These are phyloP conservation scores for Drosophila leontia DNA, from an alignment of 1,140 invertebrate species.

Conservation along the genomic window DNA sequence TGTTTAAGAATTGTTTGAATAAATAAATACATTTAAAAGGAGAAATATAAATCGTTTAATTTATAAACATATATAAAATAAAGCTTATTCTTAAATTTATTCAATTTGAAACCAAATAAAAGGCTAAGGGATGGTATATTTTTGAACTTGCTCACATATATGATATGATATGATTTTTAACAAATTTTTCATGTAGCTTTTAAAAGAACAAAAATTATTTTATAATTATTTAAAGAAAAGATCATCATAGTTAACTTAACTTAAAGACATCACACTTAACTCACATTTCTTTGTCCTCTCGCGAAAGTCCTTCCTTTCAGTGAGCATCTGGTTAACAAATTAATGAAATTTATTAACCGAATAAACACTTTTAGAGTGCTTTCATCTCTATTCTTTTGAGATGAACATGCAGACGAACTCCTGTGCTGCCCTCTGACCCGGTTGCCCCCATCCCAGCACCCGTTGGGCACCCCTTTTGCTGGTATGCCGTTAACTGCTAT, in stretches of 20 bases:
- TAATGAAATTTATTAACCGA: constrained; percentile 36
- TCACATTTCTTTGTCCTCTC: not conserved
- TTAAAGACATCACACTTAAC: not conserved
- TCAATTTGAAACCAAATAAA: not conserved
- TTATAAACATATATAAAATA: not conserved
- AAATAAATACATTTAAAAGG: too few species aligned
- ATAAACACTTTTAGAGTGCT: constrained; percentile 16
- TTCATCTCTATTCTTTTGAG: constrained; percentile 4
- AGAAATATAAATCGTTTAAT: not conserved
- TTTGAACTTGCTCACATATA: rapidly evolving
- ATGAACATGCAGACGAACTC: constrained; percentile 7
- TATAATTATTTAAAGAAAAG: too few species aligned
- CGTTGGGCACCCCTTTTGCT: constrained; percentile 23
- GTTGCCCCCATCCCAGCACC: not conserved
- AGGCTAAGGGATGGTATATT: not conserved
- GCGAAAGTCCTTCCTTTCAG: not conserved
- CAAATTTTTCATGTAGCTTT: not conserved
- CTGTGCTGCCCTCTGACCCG: not conserved
- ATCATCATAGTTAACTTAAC: too few species aligned
- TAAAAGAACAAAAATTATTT: too few species aligned
- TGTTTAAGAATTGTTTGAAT: too few species aligned
- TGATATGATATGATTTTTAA: not conserved
- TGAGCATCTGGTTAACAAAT: constrained; percentile 1
- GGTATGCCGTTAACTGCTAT: constrained; percentile 70
- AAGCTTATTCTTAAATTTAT: not conserved